These are phyloP conservation scores for Paralichthys olivaceus DNA, from an alignment of 2,113 vertebrate species.

Conservation along the genomic window DNA sequence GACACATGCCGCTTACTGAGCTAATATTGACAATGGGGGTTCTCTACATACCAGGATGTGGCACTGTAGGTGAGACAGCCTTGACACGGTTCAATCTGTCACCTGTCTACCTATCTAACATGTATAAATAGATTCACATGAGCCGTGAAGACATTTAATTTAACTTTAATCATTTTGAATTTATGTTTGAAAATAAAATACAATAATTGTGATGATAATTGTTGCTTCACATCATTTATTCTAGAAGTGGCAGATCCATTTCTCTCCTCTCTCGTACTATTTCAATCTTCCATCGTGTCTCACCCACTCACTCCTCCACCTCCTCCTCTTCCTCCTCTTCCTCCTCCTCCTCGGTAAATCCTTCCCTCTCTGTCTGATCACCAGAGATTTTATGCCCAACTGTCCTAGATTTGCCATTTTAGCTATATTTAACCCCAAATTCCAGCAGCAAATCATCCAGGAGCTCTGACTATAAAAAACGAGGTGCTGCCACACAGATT, in stretches of 20 bases:
- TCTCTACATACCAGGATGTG: conserved; percentile 55
- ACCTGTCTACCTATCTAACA: conserved; percentile 29
- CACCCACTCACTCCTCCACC: conserved; percentile 45
- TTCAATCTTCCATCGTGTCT: conserved; percentile 50
- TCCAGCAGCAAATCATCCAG: conserved; percentile 55
- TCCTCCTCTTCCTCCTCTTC: conserved; percentile 38
- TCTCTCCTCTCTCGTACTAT: conserved; percentile 36
- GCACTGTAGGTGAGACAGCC: conserved; percentile 24
- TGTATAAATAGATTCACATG: conserved; percentile 1
- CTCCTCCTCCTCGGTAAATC: conserved; percentile 48
- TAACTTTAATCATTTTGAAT: background rate
- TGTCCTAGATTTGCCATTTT: conserved; percentile 79
- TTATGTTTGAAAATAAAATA: background rate
- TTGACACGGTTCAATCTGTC: conserved; percentile 28
- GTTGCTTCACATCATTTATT: conserved; percentile 13
- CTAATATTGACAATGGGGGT: conserved; percentile 67
- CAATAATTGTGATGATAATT: background rate
- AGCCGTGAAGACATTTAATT: background rate
- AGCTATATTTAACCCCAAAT: conserved; percentile 77
- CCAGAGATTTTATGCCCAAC: conserved; percentile 69
- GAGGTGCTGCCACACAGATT: background rate
- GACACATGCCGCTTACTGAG: conserved; percentile 60
- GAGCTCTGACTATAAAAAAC: conserved; percentile 5
- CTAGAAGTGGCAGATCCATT: conserved; percentile 8
- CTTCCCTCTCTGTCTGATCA: conserved; percentile 58